A percentile compares a stretch with the other conserved stretches of the same genome.
phyloP scores from a whole-genome alignment of 2,888 invertebrate species.

The Rhagium mordax region DNA sequence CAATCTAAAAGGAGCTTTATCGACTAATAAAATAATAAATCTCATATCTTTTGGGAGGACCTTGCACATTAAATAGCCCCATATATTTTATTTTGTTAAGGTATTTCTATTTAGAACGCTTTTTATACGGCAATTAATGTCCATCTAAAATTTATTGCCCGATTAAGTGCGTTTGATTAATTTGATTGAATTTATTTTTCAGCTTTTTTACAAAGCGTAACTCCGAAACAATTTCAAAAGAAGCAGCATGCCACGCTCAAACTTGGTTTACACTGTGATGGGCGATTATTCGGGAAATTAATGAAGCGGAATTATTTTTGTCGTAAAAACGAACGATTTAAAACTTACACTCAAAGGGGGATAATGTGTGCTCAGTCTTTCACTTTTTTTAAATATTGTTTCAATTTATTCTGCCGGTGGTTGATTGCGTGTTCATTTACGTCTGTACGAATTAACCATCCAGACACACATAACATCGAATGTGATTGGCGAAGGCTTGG shows the following conservation, averaged over 20 bases:
- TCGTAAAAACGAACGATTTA: constrained; percentile 19
- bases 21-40: constrained; percentile 35
- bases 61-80: constrained; percentile 21
- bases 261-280: constrained; percentile 36
- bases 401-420: neutral
- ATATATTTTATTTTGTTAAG: constrained; percentile 39
- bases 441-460: neutral
- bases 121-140: constrained; percentile 43
- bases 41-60: constrained; percentile 27
- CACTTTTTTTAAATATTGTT: neutral
- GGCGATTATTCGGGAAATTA: constrained; percentile 47
- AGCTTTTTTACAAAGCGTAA: constrained; percentile 6
- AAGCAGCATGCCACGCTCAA: constrained; percentile 33
- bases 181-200: constrained; percentile 41
- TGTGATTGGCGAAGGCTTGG: too few species aligned
- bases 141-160: constrained; percentile 37
- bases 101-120: constrained; percentile 33
- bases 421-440: constrained; percentile 7
- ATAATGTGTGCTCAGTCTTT: neutral
- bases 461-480: neutral
- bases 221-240: constrained; percentile 11
- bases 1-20: constrained; percentile 26
- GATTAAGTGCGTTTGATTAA: constrained; percentile 45
- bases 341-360: constrained; percentile 2
- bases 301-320: constrained; percentile 46